A percentile compares a stretch with the other conserved stretches of the same genome.
These are phyloP conservation scores for Acanthornis magna DNA, from an alignment of 2,797 vertebrate species.

Conservation along the genomic window DNA sequence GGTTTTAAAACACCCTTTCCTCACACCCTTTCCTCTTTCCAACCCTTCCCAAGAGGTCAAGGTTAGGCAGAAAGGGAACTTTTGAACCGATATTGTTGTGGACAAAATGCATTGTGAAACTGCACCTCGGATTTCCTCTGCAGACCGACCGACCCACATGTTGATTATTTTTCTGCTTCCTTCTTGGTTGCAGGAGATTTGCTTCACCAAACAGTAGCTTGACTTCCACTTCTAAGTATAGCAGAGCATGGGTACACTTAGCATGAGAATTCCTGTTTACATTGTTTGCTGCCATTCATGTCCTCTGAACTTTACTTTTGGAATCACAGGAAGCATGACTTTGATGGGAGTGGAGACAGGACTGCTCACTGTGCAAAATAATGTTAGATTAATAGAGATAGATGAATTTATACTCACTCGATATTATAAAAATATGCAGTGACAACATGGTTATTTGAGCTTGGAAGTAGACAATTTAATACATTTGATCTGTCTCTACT, in stretches of 20 bases:
- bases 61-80: slow-evolving; percentile 33
- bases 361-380: not conserved
- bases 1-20: slow-evolving; percentile 15
- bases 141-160: rapidly evolving
- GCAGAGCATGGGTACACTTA: not conserved
- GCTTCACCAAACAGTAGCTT: slow-evolving; percentile 1
- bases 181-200: slow-evolving; percentile 14
- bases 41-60: slow-evolving; percentile 11
- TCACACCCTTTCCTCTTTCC: slow-evolving; percentile 28
- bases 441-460: not conserved
- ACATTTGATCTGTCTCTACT: not conserved
- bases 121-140: slow-evolving; percentile 45
- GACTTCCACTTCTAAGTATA: slow-evolving; percentile 56
- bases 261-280: slow-evolving; percentile 58
- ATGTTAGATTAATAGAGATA: not conserved
- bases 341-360: not conserved
- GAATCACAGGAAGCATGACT: slow-evolving; percentile 25
- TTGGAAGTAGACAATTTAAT: not conserved
- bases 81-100: slow-evolving; percentile 36
- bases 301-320: slow-evolving; percentile 19
- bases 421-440: not conserved
- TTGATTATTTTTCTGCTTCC: slow-evolving; percentile 54
- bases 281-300: slow-evolving; percentile 30
- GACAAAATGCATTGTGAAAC: slow-evolving; percentile 17
- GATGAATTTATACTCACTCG: not conserved